Conservation (phyloP, 2,888 invertebrate species). For the Eremobia ochroleuca region DNA sequence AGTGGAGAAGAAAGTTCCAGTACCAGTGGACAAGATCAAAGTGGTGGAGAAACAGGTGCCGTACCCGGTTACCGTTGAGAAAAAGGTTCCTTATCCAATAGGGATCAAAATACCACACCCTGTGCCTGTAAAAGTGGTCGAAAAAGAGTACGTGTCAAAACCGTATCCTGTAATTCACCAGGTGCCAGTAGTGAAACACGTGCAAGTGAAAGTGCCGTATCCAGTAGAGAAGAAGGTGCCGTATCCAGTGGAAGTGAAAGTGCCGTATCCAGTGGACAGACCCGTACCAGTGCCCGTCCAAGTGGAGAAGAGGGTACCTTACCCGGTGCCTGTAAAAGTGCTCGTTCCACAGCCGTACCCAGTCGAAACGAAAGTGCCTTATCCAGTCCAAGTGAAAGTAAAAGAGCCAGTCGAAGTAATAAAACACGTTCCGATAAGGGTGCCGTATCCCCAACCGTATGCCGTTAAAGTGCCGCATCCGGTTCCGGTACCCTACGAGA, state of each 20-base stretch:
- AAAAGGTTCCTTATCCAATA: constrained; percentile 87
- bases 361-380: constrained; percentile 91
- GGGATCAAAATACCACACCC: constrained; percentile 87
- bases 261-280: constrained; percentile 82
- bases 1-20: constrained; percentile 85
- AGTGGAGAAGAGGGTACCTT: constrained; percentile 86
- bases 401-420: constrained; percentile 85
- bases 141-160: constrained; percentile 88
- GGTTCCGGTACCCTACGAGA: constrained; percentile 87
- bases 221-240: constrained; percentile 87
- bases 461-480: constrained; percentile 90
- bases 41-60: constrained; percentile 83
- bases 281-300: constrained; percentile 83
- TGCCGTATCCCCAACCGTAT: constrained; percentile 87
- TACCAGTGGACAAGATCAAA: constrained; percentile 82
- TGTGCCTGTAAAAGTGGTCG: constrained; percentile 88
- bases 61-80: constrained; percentile 86
- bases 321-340: constrained; percentile 85
- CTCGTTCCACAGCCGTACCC: constrained; percentile 88
- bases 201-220: constrained; percentile 86
- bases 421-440: constrained; percentile 84
- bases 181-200: constrained; percentile 84
- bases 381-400: constrained; percentile 87
- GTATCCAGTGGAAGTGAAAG: constrained; percentile 83
- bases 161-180: constrained; percentile 88